phyloP scores from a whole-genome alignment of 2,888 invertebrate species.

The Hirtodrosophila alboralis region DNA sequence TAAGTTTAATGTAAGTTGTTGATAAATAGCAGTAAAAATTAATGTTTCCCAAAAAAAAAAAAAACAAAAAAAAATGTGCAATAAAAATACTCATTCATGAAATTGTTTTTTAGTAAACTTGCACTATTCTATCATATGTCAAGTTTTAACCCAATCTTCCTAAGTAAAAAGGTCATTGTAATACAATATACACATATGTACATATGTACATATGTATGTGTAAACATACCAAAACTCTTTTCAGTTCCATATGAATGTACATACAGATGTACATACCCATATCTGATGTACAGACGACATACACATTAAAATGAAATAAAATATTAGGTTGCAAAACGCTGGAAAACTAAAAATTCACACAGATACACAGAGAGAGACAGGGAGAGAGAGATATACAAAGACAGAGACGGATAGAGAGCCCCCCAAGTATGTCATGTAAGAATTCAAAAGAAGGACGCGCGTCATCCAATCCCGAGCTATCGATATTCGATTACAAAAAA shows the following conservation, averaged over 20 bases:
- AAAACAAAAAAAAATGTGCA: too few species aligned
- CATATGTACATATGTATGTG: conserved; percentile 12
- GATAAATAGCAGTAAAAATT: too few species aligned
- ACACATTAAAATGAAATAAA: conserved; percentile 70
- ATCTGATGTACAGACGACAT: conserved; percentile 48
- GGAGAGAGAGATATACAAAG: neutral
- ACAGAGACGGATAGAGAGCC: conserved; percentile 9
- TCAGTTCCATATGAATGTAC: conserved; percentile 7
- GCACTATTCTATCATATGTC: neutral
- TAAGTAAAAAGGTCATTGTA: conserved; percentile 52
- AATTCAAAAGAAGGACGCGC: conserved; percentile 77
- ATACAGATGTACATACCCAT: conserved; percentile 29
- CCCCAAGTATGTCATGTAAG: conserved; percentile 76
- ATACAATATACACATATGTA: conserved; percentile 43
- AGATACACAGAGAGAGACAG: conserved; percentile 11
- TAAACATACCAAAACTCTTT: conserved; percentile 1
- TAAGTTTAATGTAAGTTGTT: too few species aligned
- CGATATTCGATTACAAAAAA: conserved; percentile 85
- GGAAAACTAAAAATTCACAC: conserved; percentile 53
- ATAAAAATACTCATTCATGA: too few species aligned
- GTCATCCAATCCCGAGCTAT: conserved; percentile 84
- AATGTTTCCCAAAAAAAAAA: too few species aligned
- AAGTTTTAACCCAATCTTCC: conserved; percentile 8
- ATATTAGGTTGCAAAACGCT: conserved; percentile 61
- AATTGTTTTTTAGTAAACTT: neutral